These are phyloP conservation scores for Pygoscelis adeliae DNA, from an alignment of 2,113 vertebrate species.

Conservation along the genomic window DNA sequence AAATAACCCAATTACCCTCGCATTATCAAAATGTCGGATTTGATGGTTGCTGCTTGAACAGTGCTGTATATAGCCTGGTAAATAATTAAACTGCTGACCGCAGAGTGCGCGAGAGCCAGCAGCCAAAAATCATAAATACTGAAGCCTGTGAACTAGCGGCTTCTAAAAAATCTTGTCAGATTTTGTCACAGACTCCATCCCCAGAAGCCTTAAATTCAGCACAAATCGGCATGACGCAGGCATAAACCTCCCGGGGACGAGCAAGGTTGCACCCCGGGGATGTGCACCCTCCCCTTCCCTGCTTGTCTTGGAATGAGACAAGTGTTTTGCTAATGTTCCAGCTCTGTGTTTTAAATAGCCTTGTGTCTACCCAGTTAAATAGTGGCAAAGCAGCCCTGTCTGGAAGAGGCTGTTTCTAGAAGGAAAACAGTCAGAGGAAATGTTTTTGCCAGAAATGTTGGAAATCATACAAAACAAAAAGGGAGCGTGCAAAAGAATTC, in stretches of 20 bases:
- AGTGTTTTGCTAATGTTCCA: constrained; percentile 56
- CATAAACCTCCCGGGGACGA: not conserved
- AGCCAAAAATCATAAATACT: constrained; percentile 37
- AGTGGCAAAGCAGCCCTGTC: constrained; percentile 44
- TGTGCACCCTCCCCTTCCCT: not conserved
- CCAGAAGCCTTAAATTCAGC: constrained; percentile 22
- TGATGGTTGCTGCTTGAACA: not conserved
- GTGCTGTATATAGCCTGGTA: not conserved
- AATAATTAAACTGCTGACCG: constrained; percentile 55
- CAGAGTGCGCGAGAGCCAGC: not conserved
- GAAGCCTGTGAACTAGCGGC: not conserved
- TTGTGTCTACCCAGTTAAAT: constrained; percentile 29
- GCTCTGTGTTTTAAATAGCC: constrained; percentile 57
- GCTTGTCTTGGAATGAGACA: constrained; percentile 50
- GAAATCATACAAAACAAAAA: constrained; percentile 54
- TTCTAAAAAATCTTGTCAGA: constrained; percentile 13
- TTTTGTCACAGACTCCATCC: constrained; percentile 16
- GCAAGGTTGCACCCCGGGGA: not conserved
- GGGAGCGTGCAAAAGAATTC: not conserved
- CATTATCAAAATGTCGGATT: not conserved
- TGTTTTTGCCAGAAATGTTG: constrained; percentile 58
- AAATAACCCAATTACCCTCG: not conserved
- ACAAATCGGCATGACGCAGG: not conserved
- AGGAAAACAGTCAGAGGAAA: constrained; percentile 62
- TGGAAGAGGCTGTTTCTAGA: constrained; percentile 53